These are phyloP conservation scores for Cacoxenus indagator DNA, from an alignment of 2,888 invertebrate species.

Conservation along the genomic window DNA sequence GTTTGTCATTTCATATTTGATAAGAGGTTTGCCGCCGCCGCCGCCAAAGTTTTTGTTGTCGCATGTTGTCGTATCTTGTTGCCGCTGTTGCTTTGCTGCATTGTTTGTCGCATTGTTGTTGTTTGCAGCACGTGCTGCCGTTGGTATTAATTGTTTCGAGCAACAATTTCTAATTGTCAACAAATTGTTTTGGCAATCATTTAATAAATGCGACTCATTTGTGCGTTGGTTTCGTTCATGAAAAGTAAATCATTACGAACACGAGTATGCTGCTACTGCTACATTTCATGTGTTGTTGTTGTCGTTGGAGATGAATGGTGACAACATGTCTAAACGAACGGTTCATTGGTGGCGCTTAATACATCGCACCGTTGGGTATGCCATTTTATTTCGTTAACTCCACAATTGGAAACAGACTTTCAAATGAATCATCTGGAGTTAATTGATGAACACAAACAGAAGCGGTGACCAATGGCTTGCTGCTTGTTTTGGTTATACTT, in stretches of 20 bases:
- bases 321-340: no score
- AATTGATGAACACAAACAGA: no score
- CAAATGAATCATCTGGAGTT: no score
- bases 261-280: neutral
- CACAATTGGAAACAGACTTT: no score
- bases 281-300: neutral
- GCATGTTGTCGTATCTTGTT: neutral
- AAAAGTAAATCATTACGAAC: neutral
- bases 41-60: neutral
- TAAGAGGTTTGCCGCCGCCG: slow-evolving; percentile 10
- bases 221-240: neutral
- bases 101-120: slow-evolving; percentile 2
- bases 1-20: slow-evolving; percentile 22
- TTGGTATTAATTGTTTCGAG: slow-evolving; percentile 23
- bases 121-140: slow-evolving; percentile 23
- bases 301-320: neutral
- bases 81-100: neutral
- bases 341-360: no score
- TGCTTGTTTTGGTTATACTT: no score
- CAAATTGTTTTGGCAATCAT: slow-evolving; percentile 21
- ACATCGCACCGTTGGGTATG: no score
- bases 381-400: no score
- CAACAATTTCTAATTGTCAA: slow-evolving; percentile 22
- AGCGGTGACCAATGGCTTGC: no score
- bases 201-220: slow-evolving; percentile 6